Percentiles rank a stretch among this genome's conserved stretches.
These are phyloP conservation scores for Hirtodrosophila cameraria DNA, from an alignment of 2,888 invertebrate species.

Conservation along the genomic window DNA sequence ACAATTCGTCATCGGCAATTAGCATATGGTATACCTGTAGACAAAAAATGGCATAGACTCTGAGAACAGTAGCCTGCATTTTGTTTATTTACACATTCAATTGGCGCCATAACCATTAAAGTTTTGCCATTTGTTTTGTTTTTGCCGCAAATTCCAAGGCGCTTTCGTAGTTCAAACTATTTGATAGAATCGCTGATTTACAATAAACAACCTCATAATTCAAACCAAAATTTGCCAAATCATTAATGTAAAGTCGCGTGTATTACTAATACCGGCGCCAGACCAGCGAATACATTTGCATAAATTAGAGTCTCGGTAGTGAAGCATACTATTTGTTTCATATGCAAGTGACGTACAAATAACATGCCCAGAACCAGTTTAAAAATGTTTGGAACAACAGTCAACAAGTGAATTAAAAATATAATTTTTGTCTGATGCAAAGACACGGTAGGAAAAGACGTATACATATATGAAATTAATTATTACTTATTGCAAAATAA, in stretches of 20 bases:
- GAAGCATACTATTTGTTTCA: background rate
- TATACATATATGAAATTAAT: no score
- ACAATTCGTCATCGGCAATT: slow-evolving; percentile 64
- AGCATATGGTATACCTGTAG: slow-evolving; percentile 38
- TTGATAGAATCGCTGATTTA: slow-evolving; percentile 10
- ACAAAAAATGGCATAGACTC: slow-evolving; percentile 3
- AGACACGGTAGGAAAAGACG: no score
- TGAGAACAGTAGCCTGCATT: slow-evolving; percentile 35
- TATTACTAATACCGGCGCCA: slow-evolving; percentile 9
- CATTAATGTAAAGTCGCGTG: slow-evolving; percentile 19
- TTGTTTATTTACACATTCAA: slow-evolving; percentile 62
- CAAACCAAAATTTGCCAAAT: slow-evolving; percentile 14
- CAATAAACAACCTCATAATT: slow-evolving; percentile 3
- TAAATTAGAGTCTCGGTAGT: slow-evolving; percentile 5
- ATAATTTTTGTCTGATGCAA: no score
- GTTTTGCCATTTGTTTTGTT: slow-evolving; percentile 34
- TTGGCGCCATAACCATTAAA: slow-evolving; percentile 51
- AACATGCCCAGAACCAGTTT: slow-evolving; percentile 15
- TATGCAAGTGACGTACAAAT: slow-evolving; percentile 9
- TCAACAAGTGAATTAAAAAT: no score
- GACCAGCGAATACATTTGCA: slow-evolving; percentile 31
- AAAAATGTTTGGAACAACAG: no score
- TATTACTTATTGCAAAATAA: no score
- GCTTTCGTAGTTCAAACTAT: slow-evolving; percentile 31
- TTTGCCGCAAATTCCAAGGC: slow-evolving; percentile 47